phyloP scores from a whole-genome alignment of 1,140 invertebrate genomes.

The Calliopsis andreniformis region DNA sequence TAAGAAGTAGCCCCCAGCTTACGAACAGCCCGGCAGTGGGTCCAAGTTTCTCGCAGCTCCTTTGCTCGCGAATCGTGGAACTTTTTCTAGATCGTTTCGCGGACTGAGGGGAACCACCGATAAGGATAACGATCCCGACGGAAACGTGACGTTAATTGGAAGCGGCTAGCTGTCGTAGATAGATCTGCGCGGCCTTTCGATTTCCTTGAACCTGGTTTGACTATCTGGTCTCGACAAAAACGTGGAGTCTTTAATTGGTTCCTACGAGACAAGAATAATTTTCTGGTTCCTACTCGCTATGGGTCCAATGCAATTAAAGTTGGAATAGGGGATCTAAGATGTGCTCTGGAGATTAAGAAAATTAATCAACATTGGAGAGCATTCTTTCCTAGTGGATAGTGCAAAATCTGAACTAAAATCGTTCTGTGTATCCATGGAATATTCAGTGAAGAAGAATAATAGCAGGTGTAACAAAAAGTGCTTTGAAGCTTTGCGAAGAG shows the following conservation, averaged over 20 bases:
- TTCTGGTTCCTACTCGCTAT: neutral
- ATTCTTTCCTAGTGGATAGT: no score
- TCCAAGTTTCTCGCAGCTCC: slow-evolving; percentile 16
- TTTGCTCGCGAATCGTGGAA: slow-evolving; percentile 32
- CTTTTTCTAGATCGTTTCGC: slow-evolving; percentile 43
- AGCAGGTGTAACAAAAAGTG: no score
- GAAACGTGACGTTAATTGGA: slow-evolving; percentile 58
- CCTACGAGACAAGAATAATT: slow-evolving; percentile 35
- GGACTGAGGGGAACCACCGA: slow-evolving; percentile 11
- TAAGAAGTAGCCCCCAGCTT: slow-evolving; percentile 31
- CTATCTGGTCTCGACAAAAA: neutral
- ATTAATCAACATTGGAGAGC: no score
- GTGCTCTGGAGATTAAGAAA: slow-evolving; percentile 11
- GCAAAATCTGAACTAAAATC: no score
- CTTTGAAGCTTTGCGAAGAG: no score
- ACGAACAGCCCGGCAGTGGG: neutral
- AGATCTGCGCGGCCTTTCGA: neutral
- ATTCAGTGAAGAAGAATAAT: no score
- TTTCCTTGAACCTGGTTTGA: neutral
- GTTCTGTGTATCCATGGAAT: no score
- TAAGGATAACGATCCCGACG: slow-evolving; percentile 53
- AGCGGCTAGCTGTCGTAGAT: neutral
- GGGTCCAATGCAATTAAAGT: no score
- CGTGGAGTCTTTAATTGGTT: slow-evolving; percentile 53
- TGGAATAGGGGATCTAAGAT: no score